Evolutionary conservation across 2,113 vertebrate species (phyloP).

Genomic region (Bufo gargarizans): DNA sequence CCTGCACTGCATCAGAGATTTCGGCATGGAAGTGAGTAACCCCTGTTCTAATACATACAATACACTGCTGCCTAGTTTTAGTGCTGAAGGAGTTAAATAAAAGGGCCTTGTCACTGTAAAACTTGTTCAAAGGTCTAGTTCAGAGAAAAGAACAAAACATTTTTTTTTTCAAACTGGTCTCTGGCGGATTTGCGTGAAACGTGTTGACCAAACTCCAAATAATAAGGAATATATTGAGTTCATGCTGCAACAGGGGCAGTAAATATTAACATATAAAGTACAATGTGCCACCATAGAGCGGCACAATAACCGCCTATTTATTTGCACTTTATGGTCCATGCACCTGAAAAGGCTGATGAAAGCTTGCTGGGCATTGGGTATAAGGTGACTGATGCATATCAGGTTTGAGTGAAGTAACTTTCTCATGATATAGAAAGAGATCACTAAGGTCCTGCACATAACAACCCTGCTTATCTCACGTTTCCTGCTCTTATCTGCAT

Average conservation of each 20-base stretch:
- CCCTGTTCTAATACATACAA: not conserved
- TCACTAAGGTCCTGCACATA: not conserved
- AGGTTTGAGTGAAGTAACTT: not conserved
- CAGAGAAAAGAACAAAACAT: not conserved
- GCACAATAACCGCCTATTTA: not conserved
- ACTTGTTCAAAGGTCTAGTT: not conserved
- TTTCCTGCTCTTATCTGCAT: too few species aligned
- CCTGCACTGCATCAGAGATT: too few species aligned
- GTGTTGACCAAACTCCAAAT: not conserved
- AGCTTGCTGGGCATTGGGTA: not conserved
- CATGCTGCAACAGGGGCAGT: not conserved
- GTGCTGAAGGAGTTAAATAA: not conserved
- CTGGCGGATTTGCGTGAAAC: not conserved
- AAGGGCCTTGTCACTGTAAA: not conserved
- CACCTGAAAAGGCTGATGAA: not conserved
- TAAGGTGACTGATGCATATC: not conserved
- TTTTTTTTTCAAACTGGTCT: not conserved
- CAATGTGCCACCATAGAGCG: not conserved
- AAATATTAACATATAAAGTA: slow-evolving; percentile 22
- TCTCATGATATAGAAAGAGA: not conserved
- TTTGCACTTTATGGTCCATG: not conserved
- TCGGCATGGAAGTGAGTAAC: too few species aligned
- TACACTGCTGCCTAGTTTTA: not conserved
- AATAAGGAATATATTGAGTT: not conserved
- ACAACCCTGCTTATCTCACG: too few species aligned